Evolutionary conservation across 2,797 vertebrate species (phyloP).

Genomic region (Garrulus glandarius): DNA sequence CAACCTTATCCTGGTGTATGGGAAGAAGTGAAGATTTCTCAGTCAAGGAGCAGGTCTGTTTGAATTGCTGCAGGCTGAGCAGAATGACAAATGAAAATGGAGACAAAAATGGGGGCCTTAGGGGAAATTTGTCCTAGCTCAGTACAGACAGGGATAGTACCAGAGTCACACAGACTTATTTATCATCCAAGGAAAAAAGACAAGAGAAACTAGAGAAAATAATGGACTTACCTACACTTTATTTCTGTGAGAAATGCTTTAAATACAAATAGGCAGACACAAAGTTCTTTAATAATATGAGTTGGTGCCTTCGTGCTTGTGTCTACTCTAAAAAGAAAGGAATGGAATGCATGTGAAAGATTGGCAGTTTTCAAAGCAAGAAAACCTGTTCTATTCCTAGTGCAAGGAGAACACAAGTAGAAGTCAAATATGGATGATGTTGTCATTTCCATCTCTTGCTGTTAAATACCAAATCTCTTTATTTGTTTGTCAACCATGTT

Average conservation of each 20-base stretch:
- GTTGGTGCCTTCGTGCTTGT: background rate
- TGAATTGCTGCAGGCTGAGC: conserved; percentile 43
- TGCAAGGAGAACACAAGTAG: background rate
- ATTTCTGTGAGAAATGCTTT: conserved; percentile 11
- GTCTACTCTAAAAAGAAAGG: background rate
- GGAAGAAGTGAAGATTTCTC: conserved; percentile 47
- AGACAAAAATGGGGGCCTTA: conserved; percentile 19
- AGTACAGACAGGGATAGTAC: background rate
- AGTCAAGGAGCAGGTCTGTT: conserved; percentile 36
- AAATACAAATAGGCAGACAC: background rate
- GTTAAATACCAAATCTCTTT: background rate
- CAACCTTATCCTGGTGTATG: conserved; percentile 9
- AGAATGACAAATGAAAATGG: conserved; percentile 55
- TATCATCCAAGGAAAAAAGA: background rate
- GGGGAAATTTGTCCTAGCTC: conserved; percentile 49
- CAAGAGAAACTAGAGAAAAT: background rate
- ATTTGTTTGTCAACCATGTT: background rate
- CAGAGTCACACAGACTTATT: background rate
- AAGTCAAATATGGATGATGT: background rate
- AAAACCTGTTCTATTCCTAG: background rate
- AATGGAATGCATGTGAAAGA: background rate
- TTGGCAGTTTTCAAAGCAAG: background rate
- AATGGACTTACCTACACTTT: background rate
- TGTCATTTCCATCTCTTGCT: background rate
- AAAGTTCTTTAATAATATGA: background rate